Base-by-base conservation (phyloP, 2,797 vertebrate genomes). In the Tokudaia tokunoshimensis region DNA sequence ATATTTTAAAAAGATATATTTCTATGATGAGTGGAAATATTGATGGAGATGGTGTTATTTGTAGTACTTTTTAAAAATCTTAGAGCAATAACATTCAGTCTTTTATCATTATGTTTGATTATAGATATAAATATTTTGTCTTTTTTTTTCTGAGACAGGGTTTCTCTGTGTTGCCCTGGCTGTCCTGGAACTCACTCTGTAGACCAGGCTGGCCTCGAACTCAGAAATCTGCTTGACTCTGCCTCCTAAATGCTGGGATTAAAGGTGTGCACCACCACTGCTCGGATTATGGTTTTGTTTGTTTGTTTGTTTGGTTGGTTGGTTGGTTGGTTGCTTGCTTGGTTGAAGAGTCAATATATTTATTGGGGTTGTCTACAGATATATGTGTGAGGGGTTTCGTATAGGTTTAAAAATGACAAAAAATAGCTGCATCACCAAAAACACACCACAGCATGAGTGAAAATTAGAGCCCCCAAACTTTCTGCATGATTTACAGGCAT, bases 361-460 rank as follows among this genome's bases (percentile, higher is more conserved):
- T 82, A 61, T 17, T 82, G 80, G 24, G 7, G 52, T 29, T 37
- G 11, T 9, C 61, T 61, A 17, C 1, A 41, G 24, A 24, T 41
- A 3, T 41, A 9, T 61, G n/a, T 4, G 0, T 26, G 3, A 61
- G 3, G 3, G 13, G 12, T 13, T 41, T 26, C n/a, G 26, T 41
- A 82, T 37, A 41, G 12, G 12, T 15, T 9, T 26, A 41, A 8
- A 82, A 57, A 61, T 15, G n/a, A n/a, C 4, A 10, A 26, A 83
- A 31, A 63, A 44, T 8, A 84, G 26, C 14, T 63, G 14, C 2
- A 10, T 82, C 57, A 61, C 8, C 14, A 31, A 47, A 84, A 65
- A 2, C 15, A 26, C 17, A 65, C 9, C 2, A 31, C 2, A 47
- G 4, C 15, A 84, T 84, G 59, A 59, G 1, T 20, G 15, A 63